Conservation (phyloP, 2,113 vertebrate genomes). For the Pelecanoides urinatrix region DNA sequence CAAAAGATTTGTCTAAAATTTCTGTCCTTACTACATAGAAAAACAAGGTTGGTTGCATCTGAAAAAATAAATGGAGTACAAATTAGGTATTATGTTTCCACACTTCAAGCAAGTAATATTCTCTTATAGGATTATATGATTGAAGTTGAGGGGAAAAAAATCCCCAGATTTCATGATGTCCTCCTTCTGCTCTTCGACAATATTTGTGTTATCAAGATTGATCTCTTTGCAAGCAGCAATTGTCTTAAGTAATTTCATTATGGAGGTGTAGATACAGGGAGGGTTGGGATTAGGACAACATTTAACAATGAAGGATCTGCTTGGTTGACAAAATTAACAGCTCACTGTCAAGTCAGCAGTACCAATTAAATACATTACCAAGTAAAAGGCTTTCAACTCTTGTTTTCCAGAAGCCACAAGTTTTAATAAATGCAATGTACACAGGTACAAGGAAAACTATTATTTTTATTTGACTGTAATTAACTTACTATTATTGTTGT, state of each 20-base stretch:
- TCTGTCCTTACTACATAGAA: background rate
- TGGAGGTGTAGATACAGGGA: background rate
- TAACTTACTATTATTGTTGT: background rate
- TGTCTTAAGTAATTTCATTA: slow-evolving; percentile 5
- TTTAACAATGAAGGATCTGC: background rate
- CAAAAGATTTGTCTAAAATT: background rate
- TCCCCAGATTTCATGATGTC: background rate
- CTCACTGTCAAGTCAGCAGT: background rate
- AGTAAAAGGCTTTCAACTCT: background rate
- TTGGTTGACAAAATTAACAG: slow-evolving; percentile 10
- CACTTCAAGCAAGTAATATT: background rate
- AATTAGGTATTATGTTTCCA: background rate
- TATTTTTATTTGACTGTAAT: background rate
- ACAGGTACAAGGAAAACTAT: background rate
- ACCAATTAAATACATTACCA: background rate
- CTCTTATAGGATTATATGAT: background rate
- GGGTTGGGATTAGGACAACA: background rate
- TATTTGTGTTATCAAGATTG: background rate
- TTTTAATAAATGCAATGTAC: background rate
- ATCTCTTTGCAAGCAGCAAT: background rate
- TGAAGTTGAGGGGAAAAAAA: background rate
- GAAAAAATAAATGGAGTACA: background rate
- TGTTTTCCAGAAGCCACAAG: background rate
- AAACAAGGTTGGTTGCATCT: background rate
- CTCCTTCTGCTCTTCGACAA: background rate